Percentiles rank a stretch among this genome's conserved stretches.
Evolutionary conservation across 2,113 vertebrate genomes (phyloP).

Genomic region (Toxotes chatareus): DNA sequence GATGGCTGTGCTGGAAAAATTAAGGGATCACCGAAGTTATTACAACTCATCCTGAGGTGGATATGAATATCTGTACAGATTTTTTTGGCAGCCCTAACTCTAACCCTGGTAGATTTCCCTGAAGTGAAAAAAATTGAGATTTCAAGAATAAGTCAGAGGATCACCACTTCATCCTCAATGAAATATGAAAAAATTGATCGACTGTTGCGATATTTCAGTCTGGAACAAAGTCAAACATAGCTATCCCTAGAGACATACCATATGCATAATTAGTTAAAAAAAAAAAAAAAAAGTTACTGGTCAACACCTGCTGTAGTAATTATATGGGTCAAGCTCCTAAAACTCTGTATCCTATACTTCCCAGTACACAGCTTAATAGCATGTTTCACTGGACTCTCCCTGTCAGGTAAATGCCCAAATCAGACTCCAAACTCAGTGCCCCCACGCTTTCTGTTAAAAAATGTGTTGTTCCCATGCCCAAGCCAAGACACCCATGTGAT

Average conservation of each 20-base stretch:
- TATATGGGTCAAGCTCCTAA: neutral
- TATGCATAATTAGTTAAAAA: too few species aligned
- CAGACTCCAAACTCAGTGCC: neutral
- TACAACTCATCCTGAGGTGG: neutral
- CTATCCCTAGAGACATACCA: neutral
- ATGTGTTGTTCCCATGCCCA: neutral
- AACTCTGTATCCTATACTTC: neutral
- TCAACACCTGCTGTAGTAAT: too few species aligned
- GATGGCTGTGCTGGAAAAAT: neutral
- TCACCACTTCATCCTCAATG: too few species aligned
- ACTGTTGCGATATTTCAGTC: neutral
- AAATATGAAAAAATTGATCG: neutral
- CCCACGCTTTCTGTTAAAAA: neutral
- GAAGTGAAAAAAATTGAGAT: neutral
- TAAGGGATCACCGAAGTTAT: neutral
- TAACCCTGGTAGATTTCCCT: too few species aligned
- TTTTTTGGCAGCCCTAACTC: too few species aligned
- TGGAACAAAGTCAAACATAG: neutral
- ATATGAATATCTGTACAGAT: neutral
- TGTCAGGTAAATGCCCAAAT: neutral
- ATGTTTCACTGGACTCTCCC: neutral
- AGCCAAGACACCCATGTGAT: neutral
- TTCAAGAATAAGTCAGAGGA: too few species aligned
- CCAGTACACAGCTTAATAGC: neutral
- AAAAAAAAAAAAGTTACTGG: too few species aligned